Evolutionary conservation across 2,888 invertebrate species (phyloP).

Genomic region (Rhaphigaster nebulosa): DNA sequence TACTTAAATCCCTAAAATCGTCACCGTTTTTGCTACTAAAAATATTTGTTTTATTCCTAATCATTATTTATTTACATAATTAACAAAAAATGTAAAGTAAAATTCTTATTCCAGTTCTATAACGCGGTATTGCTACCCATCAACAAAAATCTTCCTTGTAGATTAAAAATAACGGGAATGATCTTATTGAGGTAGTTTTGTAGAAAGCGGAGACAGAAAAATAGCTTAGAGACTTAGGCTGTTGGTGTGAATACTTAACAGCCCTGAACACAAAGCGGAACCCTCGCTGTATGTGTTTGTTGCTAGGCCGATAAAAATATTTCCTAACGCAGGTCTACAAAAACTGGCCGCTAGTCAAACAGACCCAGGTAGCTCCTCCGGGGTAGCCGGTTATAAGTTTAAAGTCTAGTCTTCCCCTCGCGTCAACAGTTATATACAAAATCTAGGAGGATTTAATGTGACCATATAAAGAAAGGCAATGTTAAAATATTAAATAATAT

Average conservation of each 20-base stretch:
- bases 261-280: neutral
- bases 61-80: no score
- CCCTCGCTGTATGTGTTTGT: neutral
- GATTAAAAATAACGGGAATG: neutral
- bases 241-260: conserved; percentile 22
- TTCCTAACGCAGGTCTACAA: conserved; percentile 16
- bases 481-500: no score
- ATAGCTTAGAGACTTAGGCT: neutral
- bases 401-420: neutral
- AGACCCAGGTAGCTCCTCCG: neutral
- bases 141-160: no score
- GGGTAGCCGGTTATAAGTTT: neutral
- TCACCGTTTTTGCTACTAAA: no score
- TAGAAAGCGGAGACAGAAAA: neutral
- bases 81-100: no score
- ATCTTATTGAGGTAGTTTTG: neutral
- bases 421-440: neutral
- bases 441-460: no score
- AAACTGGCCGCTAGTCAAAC: conserved; percentile 20
- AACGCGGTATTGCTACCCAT: neutral
- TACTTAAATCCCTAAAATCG: no score
- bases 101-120: neutral
- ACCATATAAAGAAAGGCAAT: no score
- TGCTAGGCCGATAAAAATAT: conserved; percentile 25
- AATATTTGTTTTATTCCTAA: no score